Base-by-base conservation (phyloP, 1,140 invertebrate genomes). In the Temnothorax longispinosus region DNA sequence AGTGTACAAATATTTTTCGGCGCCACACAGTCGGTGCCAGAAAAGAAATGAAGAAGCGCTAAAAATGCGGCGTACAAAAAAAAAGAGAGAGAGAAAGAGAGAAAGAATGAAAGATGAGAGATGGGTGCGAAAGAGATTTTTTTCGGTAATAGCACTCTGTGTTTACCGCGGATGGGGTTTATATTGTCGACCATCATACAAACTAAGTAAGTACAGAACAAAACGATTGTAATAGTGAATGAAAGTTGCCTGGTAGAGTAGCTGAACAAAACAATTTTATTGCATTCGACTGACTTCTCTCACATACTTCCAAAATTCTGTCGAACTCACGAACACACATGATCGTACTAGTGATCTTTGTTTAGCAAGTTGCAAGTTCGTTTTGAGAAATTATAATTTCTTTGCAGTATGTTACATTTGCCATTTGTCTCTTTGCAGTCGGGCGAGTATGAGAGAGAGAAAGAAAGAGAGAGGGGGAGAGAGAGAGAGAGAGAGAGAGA, bases 171-270 rank as follows among this genome's bases (percentile, higher is more conserved):
- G 89, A 87, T 90, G 89, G 77, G 60, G 78, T 71, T 81, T 76
- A 84, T 76, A 87, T 85, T 88, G 87, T 60, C 89, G 69, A 85
- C 81, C 88, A 91, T 78, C 88, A 18, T n/a, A 65, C 52, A 58
- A 78, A 89, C 81, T 77, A 85, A 92, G 90, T 91, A 91, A 91
- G 90, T 91, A 92, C 87, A 81, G 88, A 91, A 89, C 60, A 84
- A 91, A 91, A 91, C 86, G 90, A 91, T 91, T 91, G 87, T 92
- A 92, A 92, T 92, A 92, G 91, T 92, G 91, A 92, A 92, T 92
- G 91, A 92, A 92, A 92, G 90, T 92, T 92, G 91, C 91, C 91
- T 92, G 91, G 91, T 92, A 92, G 91, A 92, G 91, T 92, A 92
- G 91, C 89, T 90, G 88, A 92, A 88, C 85, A 88, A 75, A 91